Evolutionary conservation across 2,888 invertebrate species (phyloP).

Genomic region (Mimas tiliae): DNA sequence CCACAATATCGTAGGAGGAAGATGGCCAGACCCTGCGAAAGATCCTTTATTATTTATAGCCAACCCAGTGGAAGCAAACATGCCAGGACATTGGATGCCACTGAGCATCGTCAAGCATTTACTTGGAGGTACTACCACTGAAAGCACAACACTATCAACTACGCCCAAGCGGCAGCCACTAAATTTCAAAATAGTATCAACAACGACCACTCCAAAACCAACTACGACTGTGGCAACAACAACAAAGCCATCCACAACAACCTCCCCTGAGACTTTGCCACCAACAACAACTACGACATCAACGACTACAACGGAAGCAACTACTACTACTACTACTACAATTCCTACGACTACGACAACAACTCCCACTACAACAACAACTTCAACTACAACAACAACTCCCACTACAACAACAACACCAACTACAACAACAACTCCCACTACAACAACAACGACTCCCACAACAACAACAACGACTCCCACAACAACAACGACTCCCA

Average conservation of each 20-base stretch:
- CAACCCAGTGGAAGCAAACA: slow-evolving; percentile 62
- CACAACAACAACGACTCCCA: slow-evolving; percentile 30
- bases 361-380: slow-evolving; percentile 24
- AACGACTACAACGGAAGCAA: neutral
- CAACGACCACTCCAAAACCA: slow-evolving; percentile 8
- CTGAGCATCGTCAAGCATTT: slow-evolving; percentile 59
- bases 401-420: slow-evolving; percentile 33
- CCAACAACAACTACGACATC: slow-evolving; percentile 4
- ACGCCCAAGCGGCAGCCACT: slow-evolving; percentile 17
- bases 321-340: slow-evolving; percentile 26
- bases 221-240: slow-evolving; percentile 15
- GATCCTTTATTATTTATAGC: slow-evolving; percentile 54
- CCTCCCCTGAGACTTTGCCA: slow-evolving; percentile 14
- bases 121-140: slow-evolving; percentile 41
- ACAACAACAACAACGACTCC: slow-evolving; percentile 21
- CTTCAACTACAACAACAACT: slow-evolving; percentile 31
- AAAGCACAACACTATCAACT: slow-evolving; percentile 28
- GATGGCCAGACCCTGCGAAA: slow-evolving; percentile 42
- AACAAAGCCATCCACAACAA: slow-evolving; percentile 26
- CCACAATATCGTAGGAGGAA: slow-evolving; percentile 25
- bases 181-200: slow-evolving; percentile 4
- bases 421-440: slow-evolving; percentile 32
- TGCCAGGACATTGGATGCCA: slow-evolving; percentile 70
- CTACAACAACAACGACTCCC: slow-evolving; percentile 29
- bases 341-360: slow-evolving; percentile 28